Evolutionary conservation across 2,113 vertebrate species (phyloP).

Genomic region (Nycticebus coucang): DNA sequence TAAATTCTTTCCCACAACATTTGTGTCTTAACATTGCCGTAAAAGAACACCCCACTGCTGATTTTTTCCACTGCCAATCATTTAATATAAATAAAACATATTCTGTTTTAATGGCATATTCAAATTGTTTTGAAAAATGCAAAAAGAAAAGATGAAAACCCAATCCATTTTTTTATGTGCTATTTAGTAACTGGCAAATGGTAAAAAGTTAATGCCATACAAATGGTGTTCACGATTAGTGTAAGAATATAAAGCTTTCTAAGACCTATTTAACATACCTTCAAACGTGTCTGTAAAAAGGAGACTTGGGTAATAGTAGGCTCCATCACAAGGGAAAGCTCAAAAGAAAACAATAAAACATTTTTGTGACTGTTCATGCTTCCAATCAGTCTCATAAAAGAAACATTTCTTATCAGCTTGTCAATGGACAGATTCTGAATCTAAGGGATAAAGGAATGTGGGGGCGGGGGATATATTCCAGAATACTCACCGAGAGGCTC

Average conservation of each 20-base stretch:
- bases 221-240: slow-evolving; percentile 18
- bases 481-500: slow-evolving; percentile 25
- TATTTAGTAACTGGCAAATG: neutral
- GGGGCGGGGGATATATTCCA: slow-evolving; percentile 21
- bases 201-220: slow-evolving; percentile 17
- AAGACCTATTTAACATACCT: slow-evolving; percentile 7
- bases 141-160: neutral
- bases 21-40: neutral
- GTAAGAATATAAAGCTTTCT: neutral
- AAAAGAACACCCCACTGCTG: neutral
- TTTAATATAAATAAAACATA: slow-evolving; percentile 18
- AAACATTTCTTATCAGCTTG: slow-evolving; percentile 49
- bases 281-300: slow-evolving; percentile 39
- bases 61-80: neutral
- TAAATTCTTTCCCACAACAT: neutral
- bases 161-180: neutral
- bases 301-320: neutral
- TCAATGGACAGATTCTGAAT: slow-evolving; percentile 50
- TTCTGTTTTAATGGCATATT: neutral
- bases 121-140: neutral
- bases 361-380: slow-evolving; percentile 21
- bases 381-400: slow-evolving; percentile 42
- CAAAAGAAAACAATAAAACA: slow-evolving; percentile 22
- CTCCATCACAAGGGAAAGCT: slow-evolving; percentile 31
- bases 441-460: neutral